Evolutionary conservation across 2,113 vertebrate genomes (phyloP).

Genomic region (Trichechus manatus): DNA sequence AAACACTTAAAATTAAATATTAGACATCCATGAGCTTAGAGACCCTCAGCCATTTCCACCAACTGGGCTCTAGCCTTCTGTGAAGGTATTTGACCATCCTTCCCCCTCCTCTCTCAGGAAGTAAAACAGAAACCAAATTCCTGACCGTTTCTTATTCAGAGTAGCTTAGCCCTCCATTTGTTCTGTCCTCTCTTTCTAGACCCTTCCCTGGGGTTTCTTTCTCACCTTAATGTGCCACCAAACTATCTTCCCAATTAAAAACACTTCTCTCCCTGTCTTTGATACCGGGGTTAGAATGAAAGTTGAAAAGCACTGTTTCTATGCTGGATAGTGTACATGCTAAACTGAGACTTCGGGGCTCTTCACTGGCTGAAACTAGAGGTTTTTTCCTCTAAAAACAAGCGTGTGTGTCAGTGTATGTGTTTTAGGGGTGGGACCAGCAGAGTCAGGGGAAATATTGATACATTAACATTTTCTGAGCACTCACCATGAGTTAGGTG

Average conservation of each 20-base stretch:
- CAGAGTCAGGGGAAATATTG: too few relatives aligned
- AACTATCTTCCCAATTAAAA: neutral
- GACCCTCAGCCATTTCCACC: neutral
- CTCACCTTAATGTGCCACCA: neutral
- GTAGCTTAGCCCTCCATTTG: neutral
- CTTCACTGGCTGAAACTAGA: neutral
- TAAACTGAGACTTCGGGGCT: accelerated
- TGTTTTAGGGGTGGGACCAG: neutral
- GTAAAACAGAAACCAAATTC: neutral
- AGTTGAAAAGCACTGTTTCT: too few relatives aligned
- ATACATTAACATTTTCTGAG: neutral
- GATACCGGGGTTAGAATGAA: too few relatives aligned
- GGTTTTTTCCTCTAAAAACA: neutral
- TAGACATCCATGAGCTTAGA: conserved; percentile 24
- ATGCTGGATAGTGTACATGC: neutral
- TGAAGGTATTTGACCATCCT: accelerated
- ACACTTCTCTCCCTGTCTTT: too few relatives aligned
- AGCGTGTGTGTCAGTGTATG: neutral
- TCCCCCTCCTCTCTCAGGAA: neutral
- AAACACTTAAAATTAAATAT: conserved; percentile 48
- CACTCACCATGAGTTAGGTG: accelerated
- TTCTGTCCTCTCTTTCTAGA: neutral
- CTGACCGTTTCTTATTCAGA: neutral
- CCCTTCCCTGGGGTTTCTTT: neutral
- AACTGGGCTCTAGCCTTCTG: neutral